Evolutionary conservation across 2,888 invertebrate genomes (phyloP).

Genomic region (Coelopa pilipes): DNA sequence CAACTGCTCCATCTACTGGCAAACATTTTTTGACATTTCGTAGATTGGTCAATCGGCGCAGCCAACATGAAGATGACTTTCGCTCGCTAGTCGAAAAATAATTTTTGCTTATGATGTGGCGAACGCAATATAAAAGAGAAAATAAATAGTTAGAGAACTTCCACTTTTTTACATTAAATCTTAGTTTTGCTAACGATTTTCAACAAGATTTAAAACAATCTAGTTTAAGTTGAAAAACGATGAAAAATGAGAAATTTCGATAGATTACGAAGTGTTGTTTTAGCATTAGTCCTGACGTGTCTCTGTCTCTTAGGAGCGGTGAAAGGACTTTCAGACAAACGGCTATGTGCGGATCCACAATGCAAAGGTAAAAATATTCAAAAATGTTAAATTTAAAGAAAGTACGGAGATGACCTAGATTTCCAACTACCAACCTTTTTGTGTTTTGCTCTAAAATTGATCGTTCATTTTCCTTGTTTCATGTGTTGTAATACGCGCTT

Average conservation of each 20-base stretch:
- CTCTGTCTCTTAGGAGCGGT: constrained; percentile 55
- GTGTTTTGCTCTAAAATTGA: no score
- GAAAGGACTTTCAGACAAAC: constrained; percentile 72
- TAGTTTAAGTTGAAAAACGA: constrained; percentile 32
- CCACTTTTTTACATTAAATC: constrained; percentile 36
- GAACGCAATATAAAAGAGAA: constrained; percentile 24
- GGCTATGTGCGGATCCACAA: constrained; percentile 76
- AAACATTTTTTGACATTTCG: no score
- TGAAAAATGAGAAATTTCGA: constrained; percentile 43
- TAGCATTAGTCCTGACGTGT: constrained; percentile 39
- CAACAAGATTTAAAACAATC: constrained; percentile 16
- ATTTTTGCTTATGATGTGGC: constrained; percentile 48
- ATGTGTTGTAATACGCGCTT: not conserved
- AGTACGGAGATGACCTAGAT: not conserved
- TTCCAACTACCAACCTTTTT: no score
- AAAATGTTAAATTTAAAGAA: not conserved
- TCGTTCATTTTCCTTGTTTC: not conserved
- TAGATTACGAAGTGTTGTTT: constrained; percentile 36
- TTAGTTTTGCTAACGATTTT: constrained; percentile 23
- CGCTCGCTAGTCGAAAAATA: not conserved
- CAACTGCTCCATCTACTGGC: no score
- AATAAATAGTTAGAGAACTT: constrained; percentile 38
- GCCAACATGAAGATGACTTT: no score
- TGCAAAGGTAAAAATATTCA: constrained; percentile 73
- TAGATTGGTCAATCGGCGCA: no score